Evolutionary conservation across 2,797 vertebrate species (phyloP).

Genomic region (Selene dorsalis): DNA sequence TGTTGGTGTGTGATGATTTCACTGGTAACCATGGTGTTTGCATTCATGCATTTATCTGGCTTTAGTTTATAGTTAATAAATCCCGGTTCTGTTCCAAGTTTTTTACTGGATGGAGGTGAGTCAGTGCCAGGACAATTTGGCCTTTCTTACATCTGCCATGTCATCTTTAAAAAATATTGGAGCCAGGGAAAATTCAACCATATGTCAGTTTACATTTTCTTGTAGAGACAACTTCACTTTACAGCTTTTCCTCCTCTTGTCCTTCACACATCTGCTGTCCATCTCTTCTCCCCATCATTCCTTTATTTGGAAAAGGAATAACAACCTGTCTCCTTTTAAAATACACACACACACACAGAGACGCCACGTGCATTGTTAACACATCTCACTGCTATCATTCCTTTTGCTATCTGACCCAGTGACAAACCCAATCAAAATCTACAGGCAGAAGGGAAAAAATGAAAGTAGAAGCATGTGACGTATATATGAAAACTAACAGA

Average conservation of each 20-base stretch:
- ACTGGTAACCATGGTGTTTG: conserved; percentile 30
- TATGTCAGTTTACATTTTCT: conserved; percentile 23
- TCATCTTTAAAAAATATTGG: conserved; percentile 30
- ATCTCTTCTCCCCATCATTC: conserved; percentile 48
- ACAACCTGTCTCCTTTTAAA: conserved; percentile 68
- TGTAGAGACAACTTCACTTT: conserved; percentile 29
- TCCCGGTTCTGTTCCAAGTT: conserved; percentile 27
- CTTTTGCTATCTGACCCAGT: conserved; percentile 52
- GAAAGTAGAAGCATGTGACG: conserved; percentile 29
- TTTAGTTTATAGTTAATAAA: conserved; percentile 39
- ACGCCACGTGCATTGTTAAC: conserved; percentile 41
- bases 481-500: conserved; percentile 63
- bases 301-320: conserved; percentile 71
- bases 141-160: conserved; percentile 7
- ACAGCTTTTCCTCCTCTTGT: conserved; percentile 37
- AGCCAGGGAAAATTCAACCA: conserved; percentile 4
- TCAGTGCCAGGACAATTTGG: conserved; percentile 27
- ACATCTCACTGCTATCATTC: conserved; percentile 56
- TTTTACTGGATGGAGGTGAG: conserved; percentile 17
- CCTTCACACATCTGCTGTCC: conserved; percentile 66
- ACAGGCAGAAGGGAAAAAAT: conserved; percentile 38
- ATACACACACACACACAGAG: conserved; percentile 59
- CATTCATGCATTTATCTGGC: conserved; percentile 40
- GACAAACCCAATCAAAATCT: conserved; percentile 66
- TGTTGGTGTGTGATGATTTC: conserved; percentile 26